These are phyloP conservation scores for Chlorospingus flavigularis DNA, from an alignment of 2,797 vertebrate genomes.

Conservation along the genomic window DNA sequence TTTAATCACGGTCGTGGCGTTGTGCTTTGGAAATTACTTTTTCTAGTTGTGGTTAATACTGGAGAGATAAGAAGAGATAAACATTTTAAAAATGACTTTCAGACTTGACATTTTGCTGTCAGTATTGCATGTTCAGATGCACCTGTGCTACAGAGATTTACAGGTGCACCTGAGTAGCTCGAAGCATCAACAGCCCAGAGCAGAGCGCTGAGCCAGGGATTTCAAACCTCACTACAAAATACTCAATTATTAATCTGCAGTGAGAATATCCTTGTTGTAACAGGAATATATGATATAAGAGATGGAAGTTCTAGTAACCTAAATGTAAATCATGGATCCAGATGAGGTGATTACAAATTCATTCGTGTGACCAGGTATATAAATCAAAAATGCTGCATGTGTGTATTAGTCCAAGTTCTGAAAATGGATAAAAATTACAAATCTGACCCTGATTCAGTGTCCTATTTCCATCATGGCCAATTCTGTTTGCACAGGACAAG, in stretches of 20 bases:
- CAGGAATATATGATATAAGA: not conserved
- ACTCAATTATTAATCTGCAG: not conserved
- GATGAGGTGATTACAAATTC: not conserved
- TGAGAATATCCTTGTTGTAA: not conserved
- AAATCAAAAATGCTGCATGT: not conserved
- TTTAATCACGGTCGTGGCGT: not conserved
- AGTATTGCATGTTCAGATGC: not conserved
- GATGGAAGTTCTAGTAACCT: not conserved
- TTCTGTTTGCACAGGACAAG: not conserved
- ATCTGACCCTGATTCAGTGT: not conserved
- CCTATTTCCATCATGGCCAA: not conserved
- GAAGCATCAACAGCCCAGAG: not conserved
- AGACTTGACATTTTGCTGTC: not conserved
- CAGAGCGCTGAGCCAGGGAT: not conserved
- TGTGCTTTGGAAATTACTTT: not conserved
- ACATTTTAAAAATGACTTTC: not conserved
- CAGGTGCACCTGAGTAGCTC: not conserved
- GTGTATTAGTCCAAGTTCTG: not conserved
- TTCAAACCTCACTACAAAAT: not conserved
- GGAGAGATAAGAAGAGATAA: not conserved
- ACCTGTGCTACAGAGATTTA: not conserved
- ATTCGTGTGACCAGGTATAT: not conserved
- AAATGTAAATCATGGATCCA: not conserved
- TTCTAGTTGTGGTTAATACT: not conserved
- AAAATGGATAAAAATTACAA: not conserved